Percentiles rank a stretch among this genome's conserved stretches.
Conservation (phyloP, 2,113 vertebrate genomes). For the Salvator merianae region DNA sequence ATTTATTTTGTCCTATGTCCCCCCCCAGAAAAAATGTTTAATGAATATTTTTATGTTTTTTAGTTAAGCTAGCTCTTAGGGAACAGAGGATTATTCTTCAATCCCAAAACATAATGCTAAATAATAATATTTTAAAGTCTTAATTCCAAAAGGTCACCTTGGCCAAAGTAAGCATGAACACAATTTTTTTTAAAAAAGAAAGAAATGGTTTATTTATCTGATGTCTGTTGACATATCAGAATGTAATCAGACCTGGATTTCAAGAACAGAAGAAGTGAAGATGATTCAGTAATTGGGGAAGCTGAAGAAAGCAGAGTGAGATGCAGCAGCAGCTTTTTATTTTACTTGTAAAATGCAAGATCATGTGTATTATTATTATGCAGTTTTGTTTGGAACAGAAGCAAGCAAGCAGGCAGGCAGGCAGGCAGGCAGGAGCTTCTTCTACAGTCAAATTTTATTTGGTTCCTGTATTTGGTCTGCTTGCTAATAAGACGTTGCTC, state of each 20-base stretch:
- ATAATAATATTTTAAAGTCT: slow-evolving; percentile 52
- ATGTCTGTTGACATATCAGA: background rate
- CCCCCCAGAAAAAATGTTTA: slow-evolving; percentile 22
- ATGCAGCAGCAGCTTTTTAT: slow-evolving; percentile 3
- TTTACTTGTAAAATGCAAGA: background rate
- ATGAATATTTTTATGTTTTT: slow-evolving; percentile 50
- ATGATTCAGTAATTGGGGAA: background rate
- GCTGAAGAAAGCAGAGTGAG: background rate
- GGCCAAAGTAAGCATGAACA: slow-evolving; percentile 17
- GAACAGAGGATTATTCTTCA: slow-evolving; percentile 21
- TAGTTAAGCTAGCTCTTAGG: slow-evolving; percentile 47
- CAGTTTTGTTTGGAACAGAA: background rate
- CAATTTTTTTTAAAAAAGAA: background rate
- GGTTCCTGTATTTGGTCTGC: background rate
- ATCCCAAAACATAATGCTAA: slow-evolving; percentile 41
- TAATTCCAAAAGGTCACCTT: slow-evolving; percentile 43
- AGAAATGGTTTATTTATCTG: background rate
- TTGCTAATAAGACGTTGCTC: background rate
- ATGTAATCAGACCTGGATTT: background rate
- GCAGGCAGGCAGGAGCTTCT: background rate
- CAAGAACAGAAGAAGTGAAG: background rate
- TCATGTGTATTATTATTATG: background rate
- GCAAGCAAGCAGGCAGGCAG: slow-evolving; percentile 1
- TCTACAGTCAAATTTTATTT: slow-evolving; percentile 1
- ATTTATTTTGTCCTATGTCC: slow-evolving; percentile 19